Conservation (phyloP, 2,113 vertebrate genomes). For the Cinclus cinclus region DNA sequence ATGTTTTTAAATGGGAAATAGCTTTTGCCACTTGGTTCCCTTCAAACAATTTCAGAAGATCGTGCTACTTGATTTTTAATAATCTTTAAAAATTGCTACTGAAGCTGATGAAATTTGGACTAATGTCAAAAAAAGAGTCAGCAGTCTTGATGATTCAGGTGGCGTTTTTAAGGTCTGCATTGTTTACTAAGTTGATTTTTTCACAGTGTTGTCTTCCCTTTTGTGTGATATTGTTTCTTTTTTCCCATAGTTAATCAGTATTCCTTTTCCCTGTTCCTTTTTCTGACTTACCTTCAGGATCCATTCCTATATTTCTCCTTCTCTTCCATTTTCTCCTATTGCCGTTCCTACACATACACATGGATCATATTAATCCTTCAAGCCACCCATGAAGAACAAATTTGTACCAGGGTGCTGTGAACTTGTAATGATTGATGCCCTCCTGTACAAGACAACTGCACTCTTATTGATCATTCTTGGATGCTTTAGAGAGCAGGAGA, state of each 20-base stretch:
- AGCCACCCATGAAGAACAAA: not conserved
- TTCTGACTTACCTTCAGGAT: not conserved
- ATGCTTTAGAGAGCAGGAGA: not conserved
- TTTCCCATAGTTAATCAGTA: not conserved
- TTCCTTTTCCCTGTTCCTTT: not conserved
- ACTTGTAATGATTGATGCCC: accelerated
- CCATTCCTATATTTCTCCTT: not conserved
- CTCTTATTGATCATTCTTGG: not conserved
- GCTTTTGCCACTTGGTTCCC: not conserved
- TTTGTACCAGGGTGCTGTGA: not conserved
- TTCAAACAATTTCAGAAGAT: not conserved
- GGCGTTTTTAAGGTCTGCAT: not conserved
- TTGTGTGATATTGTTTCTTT: not conserved
- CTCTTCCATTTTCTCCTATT: not conserved
- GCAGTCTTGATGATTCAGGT: not conserved
- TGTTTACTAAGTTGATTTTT: not conserved
- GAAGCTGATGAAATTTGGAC: not conserved
- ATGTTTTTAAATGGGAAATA: not conserved
- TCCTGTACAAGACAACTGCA: not conserved
- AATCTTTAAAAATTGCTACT: not conserved
- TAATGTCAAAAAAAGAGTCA: not conserved
- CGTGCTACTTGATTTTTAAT: not conserved
- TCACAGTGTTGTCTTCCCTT: not conserved
- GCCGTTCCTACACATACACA: not conserved
- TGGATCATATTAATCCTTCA: not conserved